A percentile compares a stretch with the other conserved stretches of the same genome.
phyloP scores from a whole-genome alignment of 2,797 vertebrate species.

The Muraenolepis orangiensis region DNA sequence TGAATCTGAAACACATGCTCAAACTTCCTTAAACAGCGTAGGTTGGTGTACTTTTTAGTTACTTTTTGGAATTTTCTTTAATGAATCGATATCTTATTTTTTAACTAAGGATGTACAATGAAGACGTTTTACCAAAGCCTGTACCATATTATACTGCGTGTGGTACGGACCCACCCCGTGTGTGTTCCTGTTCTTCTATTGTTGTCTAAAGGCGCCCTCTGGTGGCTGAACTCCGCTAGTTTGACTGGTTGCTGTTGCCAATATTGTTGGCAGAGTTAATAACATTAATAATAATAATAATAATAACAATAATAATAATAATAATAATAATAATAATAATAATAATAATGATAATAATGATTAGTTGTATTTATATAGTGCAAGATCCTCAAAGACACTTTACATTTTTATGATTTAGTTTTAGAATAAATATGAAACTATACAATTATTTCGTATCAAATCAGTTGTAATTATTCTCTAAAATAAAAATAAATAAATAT shows the following conservation, averaged over 20 bases:
- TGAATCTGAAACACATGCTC: too few species aligned
- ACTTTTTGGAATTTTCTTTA: neutral
- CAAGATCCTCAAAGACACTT: too few species aligned
- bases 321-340: too few species aligned
- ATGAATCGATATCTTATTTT: neutral
- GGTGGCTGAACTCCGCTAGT: neutral
- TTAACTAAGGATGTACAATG: neutral
- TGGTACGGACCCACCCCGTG: too few species aligned
- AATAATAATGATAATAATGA: too few species aligned
- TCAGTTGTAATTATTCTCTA: neutral
- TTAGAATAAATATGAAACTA: neutral
- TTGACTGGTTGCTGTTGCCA: neutral
- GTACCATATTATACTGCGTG: neutral
- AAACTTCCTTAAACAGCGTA: neutral
- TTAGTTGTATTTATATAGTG: too few species aligned
- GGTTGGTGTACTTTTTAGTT: neutral
- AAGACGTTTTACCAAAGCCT: neutral
- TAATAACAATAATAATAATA: too few species aligned
- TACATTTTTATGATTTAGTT: too few species aligned
- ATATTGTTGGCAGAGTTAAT: neutral
- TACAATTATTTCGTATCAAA: neutral
- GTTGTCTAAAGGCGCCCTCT: neutral
- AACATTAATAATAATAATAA: too few species aligned
- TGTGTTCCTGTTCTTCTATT: too few species aligned
- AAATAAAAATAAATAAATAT: too few species aligned